These are phyloP conservation scores for Macrotrachela quadricornifera DNA, from an alignment of 1,140 invertebrate species.

Conservation along the genomic window DNA sequence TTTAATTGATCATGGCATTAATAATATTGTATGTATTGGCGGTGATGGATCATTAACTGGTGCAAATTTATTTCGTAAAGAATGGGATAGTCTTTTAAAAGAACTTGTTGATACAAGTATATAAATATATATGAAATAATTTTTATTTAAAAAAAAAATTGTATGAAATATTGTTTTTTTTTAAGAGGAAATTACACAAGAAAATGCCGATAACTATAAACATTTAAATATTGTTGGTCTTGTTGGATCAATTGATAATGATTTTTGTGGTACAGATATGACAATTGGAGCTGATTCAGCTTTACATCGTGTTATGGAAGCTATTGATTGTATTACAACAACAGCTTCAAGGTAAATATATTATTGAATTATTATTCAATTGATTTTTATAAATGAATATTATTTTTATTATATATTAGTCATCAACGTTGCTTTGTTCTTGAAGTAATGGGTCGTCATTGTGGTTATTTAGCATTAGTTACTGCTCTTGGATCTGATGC, in stretches of 20 bases:
- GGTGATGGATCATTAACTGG: conserved; percentile 95
- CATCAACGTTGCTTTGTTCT: conserved; percentile 98
- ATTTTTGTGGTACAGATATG: conserved; percentile 98
- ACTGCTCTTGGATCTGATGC: conserved; percentile 42
- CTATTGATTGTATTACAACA: conserved; percentile 86
- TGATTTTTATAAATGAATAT: no score
- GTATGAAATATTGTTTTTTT: no score
- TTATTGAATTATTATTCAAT: no score
- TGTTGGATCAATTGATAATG: conserved; percentile 98
- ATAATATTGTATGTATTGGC: conserved; percentile 90
- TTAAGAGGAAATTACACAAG: conserved; percentile 42
- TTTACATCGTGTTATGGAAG: conserved; percentile 89
- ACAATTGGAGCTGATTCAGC: conserved; percentile 97
- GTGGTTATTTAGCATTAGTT: conserved; percentile 88
- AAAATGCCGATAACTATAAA: conserved; percentile 49
- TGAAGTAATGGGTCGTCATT: conserved; percentile 98
- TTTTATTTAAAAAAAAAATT: no score
- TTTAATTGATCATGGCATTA: conserved; percentile 62
- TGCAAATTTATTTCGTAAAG: conserved; percentile 80
- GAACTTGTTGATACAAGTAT: conserved; percentile 46
- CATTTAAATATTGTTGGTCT: conserved; percentile 81
- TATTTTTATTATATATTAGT: conserved; percentile 32
- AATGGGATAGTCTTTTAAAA: conserved; percentile 50
- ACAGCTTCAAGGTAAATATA: conserved; percentile 48
- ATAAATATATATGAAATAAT: no score